These are phyloP conservation scores for Nothocercus nigrocapillus DNA, from an alignment of 2,113 vertebrate genomes.

Conservation along the genomic window DNA sequence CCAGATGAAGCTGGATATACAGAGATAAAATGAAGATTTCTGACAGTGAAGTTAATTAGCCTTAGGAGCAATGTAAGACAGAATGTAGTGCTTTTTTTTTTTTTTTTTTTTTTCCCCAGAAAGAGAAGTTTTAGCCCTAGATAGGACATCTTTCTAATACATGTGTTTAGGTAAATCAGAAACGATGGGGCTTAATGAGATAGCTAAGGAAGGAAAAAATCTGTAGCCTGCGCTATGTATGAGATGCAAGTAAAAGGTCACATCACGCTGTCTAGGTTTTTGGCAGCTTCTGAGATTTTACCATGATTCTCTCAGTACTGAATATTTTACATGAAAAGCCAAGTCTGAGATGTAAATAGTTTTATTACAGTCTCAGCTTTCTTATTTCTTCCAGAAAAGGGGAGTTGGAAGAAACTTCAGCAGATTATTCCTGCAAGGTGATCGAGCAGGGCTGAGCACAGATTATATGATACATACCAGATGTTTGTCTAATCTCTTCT, in stretches of 20 bases:
- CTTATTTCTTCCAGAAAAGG: background rate
- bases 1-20: constrained; percentile 8
- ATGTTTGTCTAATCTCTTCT: background rate
- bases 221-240: background rate
- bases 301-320: background rate
- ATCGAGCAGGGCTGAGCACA: background rate
- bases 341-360: background rate
- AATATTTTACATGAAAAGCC: background rate
- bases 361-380: background rate
- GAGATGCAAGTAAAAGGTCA: background rate
- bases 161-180: background rate
- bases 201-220: background rate
- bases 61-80: background rate
- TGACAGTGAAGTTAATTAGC: background rate
- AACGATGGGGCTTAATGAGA: background rate
- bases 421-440: background rate
- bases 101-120: background rate
- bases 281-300: background rate
- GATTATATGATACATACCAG: background rate
- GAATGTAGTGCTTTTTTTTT: background rate
- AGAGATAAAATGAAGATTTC: background rate
- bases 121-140: background rate
- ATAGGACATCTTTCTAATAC: background rate
- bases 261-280: background rate
- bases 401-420: background rate